phyloP scores from a whole-genome alignment of 2,797 vertebrate genomes.

The Gallirallus australis region DNA sequence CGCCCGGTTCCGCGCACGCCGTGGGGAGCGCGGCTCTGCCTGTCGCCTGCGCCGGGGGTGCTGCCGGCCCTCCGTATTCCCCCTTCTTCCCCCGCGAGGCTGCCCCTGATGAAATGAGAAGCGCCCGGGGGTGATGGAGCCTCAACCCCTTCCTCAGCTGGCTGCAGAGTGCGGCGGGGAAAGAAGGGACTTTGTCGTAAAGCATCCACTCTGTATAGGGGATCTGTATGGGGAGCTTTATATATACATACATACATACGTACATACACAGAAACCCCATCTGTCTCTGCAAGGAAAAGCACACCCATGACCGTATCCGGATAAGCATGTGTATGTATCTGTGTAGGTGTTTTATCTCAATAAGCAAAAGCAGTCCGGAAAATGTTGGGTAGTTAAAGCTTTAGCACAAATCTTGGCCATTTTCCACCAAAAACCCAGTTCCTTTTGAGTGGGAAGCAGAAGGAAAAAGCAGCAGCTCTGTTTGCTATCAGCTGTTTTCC shows the following conservation, averaged over 20 bases:
- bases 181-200: not conserved
- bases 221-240: not conserved
- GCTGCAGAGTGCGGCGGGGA: not conserved
- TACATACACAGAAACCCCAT: not conserved
- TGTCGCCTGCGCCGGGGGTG: not conserved
- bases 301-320: not conserved
- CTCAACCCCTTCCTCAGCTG: not conserved
- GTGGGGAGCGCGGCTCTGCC: not conserved
- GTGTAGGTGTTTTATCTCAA: not conserved
- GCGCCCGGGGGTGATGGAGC: not conserved
- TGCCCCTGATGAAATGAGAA: accelerated
- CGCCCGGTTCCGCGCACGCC: not conserved
- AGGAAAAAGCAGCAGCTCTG: not conserved
- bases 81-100: not conserved
- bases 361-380: not conserved
- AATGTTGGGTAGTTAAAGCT: not conserved
- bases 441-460: not conserved
- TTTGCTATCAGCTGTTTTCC: not conserved
- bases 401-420: not conserved
- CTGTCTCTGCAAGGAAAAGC: not conserved
- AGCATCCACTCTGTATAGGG: accelerated
- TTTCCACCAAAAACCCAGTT: not conserved
- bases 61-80: not conserved
- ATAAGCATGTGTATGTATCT: not conserved
- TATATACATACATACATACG: accelerated